Evolutionary conservation across 2,797 vertebrate species (phyloP).

Genomic region (Tangara arthus): DNA sequence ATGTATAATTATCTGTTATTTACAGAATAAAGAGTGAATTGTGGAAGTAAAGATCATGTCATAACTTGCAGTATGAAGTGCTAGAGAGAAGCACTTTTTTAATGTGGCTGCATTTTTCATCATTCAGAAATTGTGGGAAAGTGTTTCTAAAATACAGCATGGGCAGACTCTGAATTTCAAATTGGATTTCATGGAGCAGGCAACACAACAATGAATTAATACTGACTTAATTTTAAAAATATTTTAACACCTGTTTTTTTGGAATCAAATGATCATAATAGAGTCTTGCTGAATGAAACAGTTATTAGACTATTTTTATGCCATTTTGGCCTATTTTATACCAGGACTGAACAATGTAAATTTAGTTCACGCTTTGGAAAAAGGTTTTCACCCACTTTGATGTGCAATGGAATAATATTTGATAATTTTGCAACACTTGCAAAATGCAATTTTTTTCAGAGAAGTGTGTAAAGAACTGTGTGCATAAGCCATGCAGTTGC

Average conservation of each 20-base stretch:
- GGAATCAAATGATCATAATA: not conserved
- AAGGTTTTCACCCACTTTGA: not conserved
- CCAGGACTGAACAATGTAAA: not conserved
- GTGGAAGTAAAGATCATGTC: constrained; percentile 13
- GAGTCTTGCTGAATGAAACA: not conserved
- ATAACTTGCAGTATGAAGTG: not conserved
- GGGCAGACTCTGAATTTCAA: not conserved
- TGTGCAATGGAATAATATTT: not conserved
- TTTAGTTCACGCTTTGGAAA: not conserved
- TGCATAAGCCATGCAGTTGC: not conserved
- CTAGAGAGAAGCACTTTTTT: not conserved
- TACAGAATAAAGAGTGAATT: constrained; percentile 8
- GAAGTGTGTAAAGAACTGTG: not conserved
- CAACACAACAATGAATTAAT: not conserved
- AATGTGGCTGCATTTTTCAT: not conserved
- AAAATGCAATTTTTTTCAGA: not conserved
- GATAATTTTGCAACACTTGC: not conserved
- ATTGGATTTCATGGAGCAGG: not conserved
- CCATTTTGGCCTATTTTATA: not conserved
- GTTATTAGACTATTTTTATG: not conserved
- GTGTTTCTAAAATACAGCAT: not conserved
- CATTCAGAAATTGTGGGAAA: not conserved
- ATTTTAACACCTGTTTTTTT: not conserved
- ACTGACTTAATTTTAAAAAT: not conserved
- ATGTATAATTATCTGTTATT: constrained; percentile 36